Conservation (phyloP, 2,113 vertebrate genomes). For the Ornithorhynchus anatinus region DNA sequence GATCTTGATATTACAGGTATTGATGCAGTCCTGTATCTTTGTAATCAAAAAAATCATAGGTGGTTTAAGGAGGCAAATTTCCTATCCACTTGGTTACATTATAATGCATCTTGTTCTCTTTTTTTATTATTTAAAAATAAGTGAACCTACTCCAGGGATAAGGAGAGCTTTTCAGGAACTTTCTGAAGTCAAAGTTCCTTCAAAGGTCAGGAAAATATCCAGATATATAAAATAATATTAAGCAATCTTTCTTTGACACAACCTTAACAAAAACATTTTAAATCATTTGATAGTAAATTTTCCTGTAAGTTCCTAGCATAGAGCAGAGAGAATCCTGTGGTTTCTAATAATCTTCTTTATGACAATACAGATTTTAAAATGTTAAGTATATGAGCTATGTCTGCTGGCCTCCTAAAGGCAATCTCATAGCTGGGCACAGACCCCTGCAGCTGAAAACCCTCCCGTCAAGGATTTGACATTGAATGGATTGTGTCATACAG, state of each 20-base stretch:
- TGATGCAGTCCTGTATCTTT: neutral
- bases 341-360: constrained; percentile 55
- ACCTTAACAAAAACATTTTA: constrained; percentile 77
- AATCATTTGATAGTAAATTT: constrained; percentile 77
- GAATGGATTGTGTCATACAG: constrained; percentile 81
- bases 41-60: fast-evolving
- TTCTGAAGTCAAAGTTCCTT: constrained; percentile 54
- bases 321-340: constrained; percentile 61
- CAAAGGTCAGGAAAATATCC: constrained; percentile 69
- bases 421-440: constrained; percentile 59
- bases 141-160: constrained; percentile 2
- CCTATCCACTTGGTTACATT: neutral
- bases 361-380: constrained; percentile 54
- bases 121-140: neutral
- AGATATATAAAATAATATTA: constrained; percentile 75
- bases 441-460: constrained; percentile 70
- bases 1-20: neutral
- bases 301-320: constrained; percentile 70
- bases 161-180: constrained; percentile 47
- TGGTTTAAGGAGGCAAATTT: neutral
- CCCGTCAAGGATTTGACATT: constrained; percentile 80
- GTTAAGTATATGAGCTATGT: constrained; percentile 1
- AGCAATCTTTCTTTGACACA: constrained; percentile 67
- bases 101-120: neutral
- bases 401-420: constrained; percentile 79